Conservation (phyloP, 1,140 invertebrate species). For the Conus ventricosus region DNA sequence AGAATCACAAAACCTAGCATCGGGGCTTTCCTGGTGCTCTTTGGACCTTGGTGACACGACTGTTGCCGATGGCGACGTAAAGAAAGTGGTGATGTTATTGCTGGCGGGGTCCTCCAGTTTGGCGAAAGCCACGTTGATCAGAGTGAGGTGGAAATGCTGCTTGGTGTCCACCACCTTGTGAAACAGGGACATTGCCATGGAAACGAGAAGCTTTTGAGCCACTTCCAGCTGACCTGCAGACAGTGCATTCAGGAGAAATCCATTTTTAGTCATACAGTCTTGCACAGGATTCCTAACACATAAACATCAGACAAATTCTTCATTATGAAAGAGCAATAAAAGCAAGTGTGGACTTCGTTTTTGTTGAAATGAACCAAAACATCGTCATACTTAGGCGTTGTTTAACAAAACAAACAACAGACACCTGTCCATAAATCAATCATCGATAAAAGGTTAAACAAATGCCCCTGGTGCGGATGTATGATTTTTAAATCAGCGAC, state of each 20-base stretch:
- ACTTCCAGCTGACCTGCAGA: constrained; percentile 41
- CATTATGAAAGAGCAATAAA: too few species aligned
- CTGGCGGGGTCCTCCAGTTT: constrained; percentile 48
- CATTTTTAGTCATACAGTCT: too few species aligned
- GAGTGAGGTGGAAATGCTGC: constrained; percentile 56
- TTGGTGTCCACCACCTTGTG: constrained; percentile 52
- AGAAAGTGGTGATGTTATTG: constrained; percentile 51
- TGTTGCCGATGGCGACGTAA: constrained; percentile 30
- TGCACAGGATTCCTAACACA: too few species aligned
- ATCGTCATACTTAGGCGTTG: too few species aligned
- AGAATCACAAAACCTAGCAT: not conserved
- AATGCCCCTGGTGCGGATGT: too few species aligned
- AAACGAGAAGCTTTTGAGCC: constrained; percentile 35
- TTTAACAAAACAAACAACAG: too few species aligned
- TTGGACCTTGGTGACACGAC: not conserved
- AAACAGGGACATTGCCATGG: constrained; percentile 50
- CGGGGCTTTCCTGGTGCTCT: not conserved
- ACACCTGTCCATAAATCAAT: too few species aligned
- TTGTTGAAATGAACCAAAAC: too few species aligned
- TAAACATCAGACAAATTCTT: too few species aligned
- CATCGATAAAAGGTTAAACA: too few species aligned
- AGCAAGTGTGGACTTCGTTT: too few species aligned
- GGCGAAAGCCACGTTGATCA: constrained; percentile 58
- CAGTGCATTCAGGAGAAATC: not conserved
- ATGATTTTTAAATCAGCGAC: too few species aligned